These are phyloP conservation scores for Drosophila kurseongensis DNA, from an alignment of 1,140 invertebrate genomes.

Conservation along the genomic window DNA sequence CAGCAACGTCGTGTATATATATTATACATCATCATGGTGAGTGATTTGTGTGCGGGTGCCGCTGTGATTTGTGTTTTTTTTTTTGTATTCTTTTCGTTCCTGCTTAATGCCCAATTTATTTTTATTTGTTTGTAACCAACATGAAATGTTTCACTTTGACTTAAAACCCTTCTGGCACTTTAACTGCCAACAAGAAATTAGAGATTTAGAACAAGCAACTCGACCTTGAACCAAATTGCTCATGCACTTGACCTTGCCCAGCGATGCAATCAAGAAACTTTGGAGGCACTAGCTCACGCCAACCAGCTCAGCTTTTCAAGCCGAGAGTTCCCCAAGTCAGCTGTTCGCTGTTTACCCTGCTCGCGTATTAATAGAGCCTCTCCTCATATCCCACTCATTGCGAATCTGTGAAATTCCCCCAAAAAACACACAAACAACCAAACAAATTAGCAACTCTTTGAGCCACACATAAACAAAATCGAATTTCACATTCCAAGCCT, in stretches of 20 bases:
- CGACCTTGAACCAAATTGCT: conserved; percentile 51
- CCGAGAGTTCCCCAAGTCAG: conserved; percentile 17
- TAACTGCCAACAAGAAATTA: neutral
- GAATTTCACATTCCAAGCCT: conserved; percentile 75
- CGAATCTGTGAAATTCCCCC: conserved; percentile 53
- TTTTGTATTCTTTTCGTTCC: conserved; percentile 17
- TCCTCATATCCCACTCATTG: conserved; percentile 33
- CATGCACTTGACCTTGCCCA: conserved; percentile 50
- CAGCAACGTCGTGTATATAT: conserved; percentile 59
- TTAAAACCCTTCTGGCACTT: conserved; percentile 5
- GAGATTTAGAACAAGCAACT: neutral
- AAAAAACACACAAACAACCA: conserved; percentile 24
- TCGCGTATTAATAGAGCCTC: conserved; percentile 29
- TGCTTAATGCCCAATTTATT: conserved; percentile 55
- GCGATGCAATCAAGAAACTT: conserved; percentile 5
- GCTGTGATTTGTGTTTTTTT: conserved; percentile 4
- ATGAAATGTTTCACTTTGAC: conserved; percentile 40
- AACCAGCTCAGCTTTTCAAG: conserved; percentile 6
- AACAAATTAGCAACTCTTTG: conserved; percentile 65
- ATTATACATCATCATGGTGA: conserved; percentile 77
- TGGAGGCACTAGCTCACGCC: neutral
- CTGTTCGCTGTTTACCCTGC: conserved; percentile 38
- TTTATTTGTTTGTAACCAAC: conserved; percentile 36
- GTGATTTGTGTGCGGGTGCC: conserved; percentile 26
- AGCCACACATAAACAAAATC: conserved; percentile 51